phyloP scores from a whole-genome alignment of 2,797 vertebrate genomes.

The Octomys mimax region DNA sequence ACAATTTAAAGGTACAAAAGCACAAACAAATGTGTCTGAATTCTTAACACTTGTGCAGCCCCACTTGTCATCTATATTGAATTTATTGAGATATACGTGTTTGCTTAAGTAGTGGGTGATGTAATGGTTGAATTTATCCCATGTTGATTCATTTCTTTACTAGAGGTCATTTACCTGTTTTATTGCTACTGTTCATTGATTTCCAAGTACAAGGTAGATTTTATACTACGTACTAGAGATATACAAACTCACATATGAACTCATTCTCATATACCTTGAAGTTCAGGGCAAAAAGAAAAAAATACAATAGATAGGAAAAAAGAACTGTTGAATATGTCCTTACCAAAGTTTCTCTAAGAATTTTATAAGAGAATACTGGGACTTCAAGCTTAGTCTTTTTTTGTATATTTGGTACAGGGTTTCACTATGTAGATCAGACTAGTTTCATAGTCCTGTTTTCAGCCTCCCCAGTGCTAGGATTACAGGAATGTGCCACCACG shows the following conservation, averaged over 20 bases:
- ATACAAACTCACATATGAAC: neutral
- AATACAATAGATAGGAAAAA: neutral
- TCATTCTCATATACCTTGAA: neutral
- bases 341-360: neutral
- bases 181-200: neutral
- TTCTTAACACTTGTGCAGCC: neutral
- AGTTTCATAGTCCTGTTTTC: too few species aligned
- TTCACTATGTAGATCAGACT: too few species aligned
- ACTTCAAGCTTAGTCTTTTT: neutral
- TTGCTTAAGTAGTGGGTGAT: neutral
- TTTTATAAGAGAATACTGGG: neutral
- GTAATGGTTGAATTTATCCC: neutral
- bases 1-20: conserved; percentile 3
- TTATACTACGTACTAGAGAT: neutral
- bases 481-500: too few species aligned
- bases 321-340: neutral
- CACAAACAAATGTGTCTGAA: neutral
- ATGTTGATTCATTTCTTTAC: neutral
- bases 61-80: neutral
- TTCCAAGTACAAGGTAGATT: neutral
- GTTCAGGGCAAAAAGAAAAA: neutral
- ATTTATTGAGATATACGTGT: neutral
- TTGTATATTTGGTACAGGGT: neutral
- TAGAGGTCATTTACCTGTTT: neutral
- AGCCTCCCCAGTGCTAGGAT: too few species aligned